These are phyloP conservation scores for Drosophila acutilabella DNA, from an alignment of 2,888 invertebrate genomes.

Conservation along the genomic window DNA sequence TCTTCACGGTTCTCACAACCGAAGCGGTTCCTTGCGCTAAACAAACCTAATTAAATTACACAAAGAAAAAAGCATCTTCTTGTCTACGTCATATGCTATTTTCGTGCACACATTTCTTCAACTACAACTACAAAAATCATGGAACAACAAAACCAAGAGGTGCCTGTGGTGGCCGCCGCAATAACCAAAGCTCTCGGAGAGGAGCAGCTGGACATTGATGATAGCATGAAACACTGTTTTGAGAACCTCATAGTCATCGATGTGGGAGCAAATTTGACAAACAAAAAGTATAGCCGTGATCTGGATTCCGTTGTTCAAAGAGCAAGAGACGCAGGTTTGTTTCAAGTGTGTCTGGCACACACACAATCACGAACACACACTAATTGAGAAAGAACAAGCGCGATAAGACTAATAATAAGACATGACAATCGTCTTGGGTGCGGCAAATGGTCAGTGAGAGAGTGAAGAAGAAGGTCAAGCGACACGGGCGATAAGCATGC, in stretches of 20 bases:
- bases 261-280: slow-evolving; percentile 96
- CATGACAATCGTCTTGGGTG: slow-evolving; percentile 60
- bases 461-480: slow-evolving; percentile 57
- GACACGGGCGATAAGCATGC: slow-evolving; percentile 53
- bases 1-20: slow-evolving; percentile 48
- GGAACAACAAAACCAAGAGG: slow-evolving; percentile 62
- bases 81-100: slow-evolving; percentile 82
- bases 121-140: slow-evolving; percentile 34
- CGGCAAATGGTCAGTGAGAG: slow-evolving; percentile 53
- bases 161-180: slow-evolving; percentile 44
- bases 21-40: slow-evolving; percentile 55
- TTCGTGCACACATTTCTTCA: slow-evolving; percentile 56
- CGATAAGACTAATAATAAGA: slow-evolving; percentile 58
- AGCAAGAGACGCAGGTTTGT: slow-evolving; percentile 95
- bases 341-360: slow-evolving; percentile 34
- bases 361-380: background rate
- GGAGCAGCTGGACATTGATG: slow-evolving; percentile 70
- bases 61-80: slow-evolving; percentile 49
- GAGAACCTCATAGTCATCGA: slow-evolving; percentile 97
- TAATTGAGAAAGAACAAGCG: slow-evolving; percentile 39
- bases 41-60: slow-evolving; percentile 69
- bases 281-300: slow-evolving; percentile 96
- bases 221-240: slow-evolving; percentile 91
- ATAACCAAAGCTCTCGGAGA: slow-evolving; percentile 50
- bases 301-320: slow-evolving; percentile 95